A percentile compares a stretch with the other conserved stretches of the same genome.
Evolutionary conservation across 2,113 vertebrate genomes (phyloP).

Genomic region (Blennius ocellaris): DNA sequence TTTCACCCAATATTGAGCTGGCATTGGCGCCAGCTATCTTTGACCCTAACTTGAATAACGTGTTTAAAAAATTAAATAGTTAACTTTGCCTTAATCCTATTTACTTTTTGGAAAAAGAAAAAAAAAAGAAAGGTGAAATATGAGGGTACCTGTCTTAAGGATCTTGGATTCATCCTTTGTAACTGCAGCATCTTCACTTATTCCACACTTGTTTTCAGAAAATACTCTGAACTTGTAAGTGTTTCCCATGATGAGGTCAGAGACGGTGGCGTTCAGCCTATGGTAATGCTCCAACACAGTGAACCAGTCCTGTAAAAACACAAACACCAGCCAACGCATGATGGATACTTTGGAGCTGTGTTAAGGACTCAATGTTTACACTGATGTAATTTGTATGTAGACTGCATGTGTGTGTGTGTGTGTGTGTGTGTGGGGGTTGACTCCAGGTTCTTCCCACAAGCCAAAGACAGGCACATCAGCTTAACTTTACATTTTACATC

Average conservation of each 20-base stretch:
- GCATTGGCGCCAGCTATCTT: no score
- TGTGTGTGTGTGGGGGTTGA: no score
- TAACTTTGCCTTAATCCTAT: no score
- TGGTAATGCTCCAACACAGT: slow-evolving; percentile 92
- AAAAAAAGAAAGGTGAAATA: not conserved
- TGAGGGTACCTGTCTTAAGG: slow-evolving; percentile 86
- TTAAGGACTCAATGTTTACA: not conserved
- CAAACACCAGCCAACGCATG: not conserved
- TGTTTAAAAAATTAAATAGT: no score
- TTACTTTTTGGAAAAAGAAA: no score
- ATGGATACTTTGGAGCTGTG: not conserved
- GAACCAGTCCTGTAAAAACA: slow-evolving; percentile 91
- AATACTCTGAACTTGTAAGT: slow-evolving; percentile 92
- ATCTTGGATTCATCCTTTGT: slow-evolving; percentile 86
- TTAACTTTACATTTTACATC: no score
- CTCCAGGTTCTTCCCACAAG: no score
- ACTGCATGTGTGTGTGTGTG: no score
- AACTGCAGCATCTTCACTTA: slow-evolving; percentile 77
- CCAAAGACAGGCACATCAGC: no score
- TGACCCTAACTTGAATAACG: no score
- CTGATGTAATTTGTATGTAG: not conserved
- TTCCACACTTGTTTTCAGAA: slow-evolving; percentile 90
- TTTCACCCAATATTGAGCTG: no score
- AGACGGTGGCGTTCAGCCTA: slow-evolving; percentile 91
- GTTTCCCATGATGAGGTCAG: slow-evolving; percentile 96